Conservation (phyloP, 2,888 invertebrate genomes). For the Tethea ocularis region DNA sequence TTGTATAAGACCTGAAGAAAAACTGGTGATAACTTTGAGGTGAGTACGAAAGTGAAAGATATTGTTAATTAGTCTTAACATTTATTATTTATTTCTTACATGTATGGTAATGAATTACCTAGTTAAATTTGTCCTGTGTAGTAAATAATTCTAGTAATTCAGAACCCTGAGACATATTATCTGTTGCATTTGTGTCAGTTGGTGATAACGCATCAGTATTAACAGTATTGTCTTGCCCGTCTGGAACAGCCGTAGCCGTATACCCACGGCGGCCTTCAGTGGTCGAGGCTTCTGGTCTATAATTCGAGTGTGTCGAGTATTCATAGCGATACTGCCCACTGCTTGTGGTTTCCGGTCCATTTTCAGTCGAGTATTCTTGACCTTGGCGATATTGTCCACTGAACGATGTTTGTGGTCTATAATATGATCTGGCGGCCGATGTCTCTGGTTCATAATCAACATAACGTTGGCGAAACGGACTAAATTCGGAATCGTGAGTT, state of each 20-base stretch:
- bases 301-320: conserved; percentile 33
- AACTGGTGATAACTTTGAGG: conserved; percentile 35
- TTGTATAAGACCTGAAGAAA: conserved; percentile 29
- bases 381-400: conserved; percentile 37
- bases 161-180: conserved; percentile 39
- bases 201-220: conserved; percentile 36
- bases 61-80: conserved; percentile 29
- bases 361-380: conserved; percentile 35
- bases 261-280: conserved; percentile 32
- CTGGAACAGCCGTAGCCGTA: conserved; percentile 30
- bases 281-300: conserved; percentile 34
- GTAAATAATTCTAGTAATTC: conserved; percentile 38
- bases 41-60: conserved; percentile 32
- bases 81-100: conserved; percentile 33
- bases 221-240: conserved; percentile 34
- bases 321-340: conserved; percentile 33
- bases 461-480: conserved; percentile 35
- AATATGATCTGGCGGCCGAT: conserved; percentile 38
- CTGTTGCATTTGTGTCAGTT: conserved; percentile 39
- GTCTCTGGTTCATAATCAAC: conserved; percentile 36
- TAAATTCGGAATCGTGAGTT: conserved; percentile 27
- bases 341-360: conserved; percentile 24
- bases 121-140: conserved; percentile 18
- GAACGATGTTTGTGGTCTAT: conserved; percentile 35
- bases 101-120: conserved; percentile 29